These are phyloP conservation scores for Diplolepis rosae DNA, from an alignment of 2,888 invertebrate species.

Conservation along the genomic window DNA sequence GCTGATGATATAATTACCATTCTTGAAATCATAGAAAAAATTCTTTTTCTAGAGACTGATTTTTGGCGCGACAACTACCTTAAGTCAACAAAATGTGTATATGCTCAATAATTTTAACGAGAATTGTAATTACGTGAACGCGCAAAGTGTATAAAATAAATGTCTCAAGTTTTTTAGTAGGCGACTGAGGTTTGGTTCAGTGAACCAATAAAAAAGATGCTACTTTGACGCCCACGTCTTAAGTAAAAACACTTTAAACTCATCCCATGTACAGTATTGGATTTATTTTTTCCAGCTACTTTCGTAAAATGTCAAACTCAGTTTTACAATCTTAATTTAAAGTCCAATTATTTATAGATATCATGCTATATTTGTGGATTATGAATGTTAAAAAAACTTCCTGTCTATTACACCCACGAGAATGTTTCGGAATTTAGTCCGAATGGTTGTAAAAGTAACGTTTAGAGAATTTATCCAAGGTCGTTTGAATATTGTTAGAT, in stretches of 20 bases:
- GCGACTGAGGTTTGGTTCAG: neutral
- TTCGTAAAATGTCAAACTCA: neutral
- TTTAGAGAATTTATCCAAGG: slow-evolving; percentile 5
- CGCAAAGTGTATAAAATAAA: slow-evolving; percentile 14
- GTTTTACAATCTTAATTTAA: neutral
- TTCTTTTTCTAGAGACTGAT: too few relatives aligned
- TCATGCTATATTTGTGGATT: too few relatives aligned
- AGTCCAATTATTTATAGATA: too few relatives aligned
- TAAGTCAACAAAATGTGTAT: too few relatives aligned
- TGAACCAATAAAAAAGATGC: slow-evolving; percentile 23
- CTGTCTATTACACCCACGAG: neutral
- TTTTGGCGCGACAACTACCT: too few relatives aligned
- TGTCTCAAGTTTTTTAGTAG: slow-evolving; percentile 15
- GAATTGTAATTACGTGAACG: slow-evolving; percentile 19
- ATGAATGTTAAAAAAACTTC: too few relatives aligned
- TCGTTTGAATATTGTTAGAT: neutral
- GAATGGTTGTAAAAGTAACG: neutral
- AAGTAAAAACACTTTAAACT: slow-evolving; percentile 7
- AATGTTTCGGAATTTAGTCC: neutral
- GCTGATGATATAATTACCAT: too few relatives aligned
- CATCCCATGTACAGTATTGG: neutral
- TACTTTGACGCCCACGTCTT: slow-evolving; percentile 11
- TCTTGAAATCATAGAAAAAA: too few relatives aligned
- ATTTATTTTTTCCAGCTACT: neutral
- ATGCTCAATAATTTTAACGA: slow-evolving; percentile 6